Conservation (phyloP, 2,113 vertebrate species). For the Sminthopsis crassicaudata region DNA sequence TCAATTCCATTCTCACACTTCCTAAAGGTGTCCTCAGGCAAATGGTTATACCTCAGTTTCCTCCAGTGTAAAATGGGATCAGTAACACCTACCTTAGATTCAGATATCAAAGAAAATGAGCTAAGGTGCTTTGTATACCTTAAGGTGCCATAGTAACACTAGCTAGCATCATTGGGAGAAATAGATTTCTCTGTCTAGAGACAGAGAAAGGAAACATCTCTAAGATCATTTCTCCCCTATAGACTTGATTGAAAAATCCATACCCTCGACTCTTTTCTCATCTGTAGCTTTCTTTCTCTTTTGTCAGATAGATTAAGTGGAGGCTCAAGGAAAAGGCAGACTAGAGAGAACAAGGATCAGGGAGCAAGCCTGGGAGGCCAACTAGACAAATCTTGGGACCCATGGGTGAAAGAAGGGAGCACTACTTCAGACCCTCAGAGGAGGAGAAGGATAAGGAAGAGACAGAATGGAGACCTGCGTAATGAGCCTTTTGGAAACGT, state of each 20-base stretch:
- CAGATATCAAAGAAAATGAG: neutral
- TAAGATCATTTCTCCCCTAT: neutral
- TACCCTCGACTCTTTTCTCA: neutral
- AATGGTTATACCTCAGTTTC: neutral
- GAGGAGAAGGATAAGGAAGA: neutral
- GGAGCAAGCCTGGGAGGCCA: neutral
- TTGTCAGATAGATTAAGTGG: neutral
- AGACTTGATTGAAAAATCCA: neutral
- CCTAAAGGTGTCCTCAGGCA: neutral
- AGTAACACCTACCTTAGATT: neutral
- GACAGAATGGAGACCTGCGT: neutral
- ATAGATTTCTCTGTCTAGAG: neutral
- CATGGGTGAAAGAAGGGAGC: neutral
- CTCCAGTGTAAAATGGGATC: neutral
- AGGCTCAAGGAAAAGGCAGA: neutral
- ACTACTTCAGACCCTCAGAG: neutral
- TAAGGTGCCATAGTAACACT: neutral
- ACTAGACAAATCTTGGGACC: neutral
- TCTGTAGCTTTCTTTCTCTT: neutral
- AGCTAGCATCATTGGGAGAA: neutral
- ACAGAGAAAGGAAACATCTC: neutral
- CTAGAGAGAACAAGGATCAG: neutral
- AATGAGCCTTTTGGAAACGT: neutral
- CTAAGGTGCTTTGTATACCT: neutral
- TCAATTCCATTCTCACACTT: neutral